Evolutionary conservation across 1,140 invertebrate species (phyloP).

Genomic region (Drosophila athabasca): DNA sequence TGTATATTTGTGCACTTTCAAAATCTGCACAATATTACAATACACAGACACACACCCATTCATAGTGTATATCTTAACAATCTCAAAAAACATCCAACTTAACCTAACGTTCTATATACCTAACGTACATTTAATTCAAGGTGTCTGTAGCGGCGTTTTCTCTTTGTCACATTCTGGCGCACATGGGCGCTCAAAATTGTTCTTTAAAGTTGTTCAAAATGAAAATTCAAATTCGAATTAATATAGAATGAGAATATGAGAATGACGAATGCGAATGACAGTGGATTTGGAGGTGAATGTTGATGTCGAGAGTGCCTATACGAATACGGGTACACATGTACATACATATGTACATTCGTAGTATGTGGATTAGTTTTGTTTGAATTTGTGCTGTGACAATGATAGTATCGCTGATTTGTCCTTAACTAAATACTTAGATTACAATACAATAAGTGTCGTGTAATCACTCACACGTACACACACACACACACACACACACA

Average conservation of each 20-base stretch:
- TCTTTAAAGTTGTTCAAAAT: conserved; percentile 47
- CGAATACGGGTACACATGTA: background rate
- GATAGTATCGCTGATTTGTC: conserved; percentile 1
- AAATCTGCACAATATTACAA: conserved; percentile 55
- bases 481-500: background rate
- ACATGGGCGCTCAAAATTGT: conserved; percentile 35
- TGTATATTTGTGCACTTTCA: conserved; percentile 36
- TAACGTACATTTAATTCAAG: conserved; percentile 61
- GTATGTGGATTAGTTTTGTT: no score
- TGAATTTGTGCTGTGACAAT: background rate
- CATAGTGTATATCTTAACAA: conserved; percentile 39
- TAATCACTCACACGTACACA: background rate
- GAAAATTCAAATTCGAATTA: conserved; percentile 38
- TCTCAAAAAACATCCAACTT: conserved; percentile 35
- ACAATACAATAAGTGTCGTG: conserved; percentile 3
- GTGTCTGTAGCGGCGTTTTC: conserved; percentile 77
- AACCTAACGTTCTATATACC: conserved; percentile 44
- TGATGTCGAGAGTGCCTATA: background rate
- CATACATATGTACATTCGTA: background rate
- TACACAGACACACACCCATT: conserved; percentile 19
- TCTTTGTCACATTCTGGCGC: conserved; percentile 40
- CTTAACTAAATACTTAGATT: conserved; percentile 35
- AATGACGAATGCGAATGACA: conserved; percentile 11
- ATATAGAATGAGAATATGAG: conserved; percentile 17
- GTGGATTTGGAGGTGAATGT: background rate